Conservation (phyloP, 1,140 invertebrate genomes). For the Heterodera schachtii region DNA sequence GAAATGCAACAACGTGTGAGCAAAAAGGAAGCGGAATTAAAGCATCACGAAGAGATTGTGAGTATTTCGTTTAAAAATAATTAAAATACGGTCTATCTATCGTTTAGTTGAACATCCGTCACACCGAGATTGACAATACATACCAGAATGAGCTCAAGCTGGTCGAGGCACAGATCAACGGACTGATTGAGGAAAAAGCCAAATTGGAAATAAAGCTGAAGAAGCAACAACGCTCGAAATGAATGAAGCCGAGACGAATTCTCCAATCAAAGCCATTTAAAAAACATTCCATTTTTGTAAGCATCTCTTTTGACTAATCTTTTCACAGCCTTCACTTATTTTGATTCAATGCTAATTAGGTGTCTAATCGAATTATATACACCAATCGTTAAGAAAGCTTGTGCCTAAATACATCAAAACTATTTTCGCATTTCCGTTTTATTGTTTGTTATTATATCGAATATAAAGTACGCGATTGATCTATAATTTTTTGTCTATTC, state of each 20-base stretch:
- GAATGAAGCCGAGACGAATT: too few species aligned
- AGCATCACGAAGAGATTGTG: conserved; percentile 54
- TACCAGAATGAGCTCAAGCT: conserved; percentile 35
- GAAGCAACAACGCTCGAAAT: conserved; percentile 15
- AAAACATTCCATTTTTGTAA: not conserved
- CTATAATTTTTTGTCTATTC: too few species aligned
- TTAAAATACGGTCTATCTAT: conserved; percentile 7
- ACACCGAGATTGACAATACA: conserved; percentile 29
- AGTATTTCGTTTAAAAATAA: not conserved
- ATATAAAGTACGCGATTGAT: too few species aligned
- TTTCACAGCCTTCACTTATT: too few species aligned
- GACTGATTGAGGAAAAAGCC: conserved; percentile 40
- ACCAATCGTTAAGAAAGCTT: too few species aligned
- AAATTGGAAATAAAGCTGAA: conserved; percentile 35
- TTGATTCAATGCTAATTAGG: too few species aligned
- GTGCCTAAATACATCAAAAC: too few species aligned
- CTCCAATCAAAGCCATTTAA: not conserved
- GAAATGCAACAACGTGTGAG: conserved; percentile 52
- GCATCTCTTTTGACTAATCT: not conserved
- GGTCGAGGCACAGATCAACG: conserved; percentile 39
- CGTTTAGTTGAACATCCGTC: conserved; percentile 35
- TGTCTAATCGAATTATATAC: too few species aligned
- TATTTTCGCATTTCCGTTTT: too few species aligned
- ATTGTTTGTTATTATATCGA: too few species aligned
- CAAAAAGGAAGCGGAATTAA: conserved; percentile 52